Evolutionary conservation across 2,797 vertebrate species (phyloP).

Genomic region (Halcyon smyrnensis): DNA sequence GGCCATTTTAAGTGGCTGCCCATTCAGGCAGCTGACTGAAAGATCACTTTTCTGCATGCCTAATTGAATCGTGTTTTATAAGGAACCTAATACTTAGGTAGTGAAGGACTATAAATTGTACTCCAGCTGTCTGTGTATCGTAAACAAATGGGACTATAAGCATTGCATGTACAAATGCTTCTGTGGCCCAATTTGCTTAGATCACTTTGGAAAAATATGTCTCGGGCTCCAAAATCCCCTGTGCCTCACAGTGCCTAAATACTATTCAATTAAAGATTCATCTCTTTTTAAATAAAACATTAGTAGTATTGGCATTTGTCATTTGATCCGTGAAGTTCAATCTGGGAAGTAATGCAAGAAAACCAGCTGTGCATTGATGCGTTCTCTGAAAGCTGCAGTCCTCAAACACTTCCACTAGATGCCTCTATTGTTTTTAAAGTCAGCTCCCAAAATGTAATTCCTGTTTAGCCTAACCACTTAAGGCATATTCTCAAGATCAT

Average conservation of each 20-base stretch:
- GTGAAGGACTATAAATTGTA: neutral
- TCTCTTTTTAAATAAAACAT: neutral
- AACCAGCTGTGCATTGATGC: neutral
- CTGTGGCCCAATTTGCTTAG: neutral
- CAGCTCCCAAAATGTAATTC: neutral
- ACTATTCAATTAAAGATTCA: neutral
- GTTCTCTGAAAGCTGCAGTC: slow-evolving; percentile 4
- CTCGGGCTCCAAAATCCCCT: neutral
- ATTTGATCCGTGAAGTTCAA: neutral
- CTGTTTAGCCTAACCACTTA: neutral
- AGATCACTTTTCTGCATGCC: neutral
- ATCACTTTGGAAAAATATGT: neutral
- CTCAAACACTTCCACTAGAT: slow-evolving; percentile 38
- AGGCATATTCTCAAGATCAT: neutral
- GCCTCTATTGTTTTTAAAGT: slow-evolving; percentile 48
- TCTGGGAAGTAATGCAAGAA: neutral
- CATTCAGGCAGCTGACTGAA: neutral
- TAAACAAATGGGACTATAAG: neutral
- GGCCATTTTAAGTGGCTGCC: neutral
- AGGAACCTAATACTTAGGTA: neutral
- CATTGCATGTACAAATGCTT: neutral
- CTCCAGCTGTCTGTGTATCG: neutral
- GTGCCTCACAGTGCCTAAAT: neutral
- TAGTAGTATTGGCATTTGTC: neutral
- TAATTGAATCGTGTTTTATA: neutral